Base-by-base conservation (phyloP, 64 coral and sea anemone species). In the Acropora tenuis region DNA sequence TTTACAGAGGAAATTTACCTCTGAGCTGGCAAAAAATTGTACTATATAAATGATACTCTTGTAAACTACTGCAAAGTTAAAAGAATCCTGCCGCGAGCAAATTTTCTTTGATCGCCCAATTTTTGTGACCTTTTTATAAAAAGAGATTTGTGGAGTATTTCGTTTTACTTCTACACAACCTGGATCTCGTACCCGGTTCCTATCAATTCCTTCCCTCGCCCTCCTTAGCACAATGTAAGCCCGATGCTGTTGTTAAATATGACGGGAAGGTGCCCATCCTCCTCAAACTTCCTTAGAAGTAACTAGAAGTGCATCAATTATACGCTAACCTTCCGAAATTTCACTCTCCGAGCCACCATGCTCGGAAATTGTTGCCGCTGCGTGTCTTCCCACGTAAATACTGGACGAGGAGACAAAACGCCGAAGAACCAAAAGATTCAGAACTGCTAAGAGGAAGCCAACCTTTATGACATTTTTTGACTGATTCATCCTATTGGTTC, bases 321-420 rank as follows among this genome's bases (percentile, higher is more conserved):
- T 55, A 16, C 48, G n/a, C 82, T 85, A 49, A 85, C 82, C 82
- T 84, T 84, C 81, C 47, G 82, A 71, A 17, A 50, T 18, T 20
- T 13, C 45, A 60, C 79, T 81, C 79, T 60, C 79, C 46, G 82
- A 71, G 13, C 44, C 44, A 5, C 16, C 45, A 0, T 69, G 44
- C 44, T 85, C 82, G 43, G 63, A 85, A n/a, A 71, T 48, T 46
- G 61, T 71, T 18, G 43, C 82, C 3, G 61, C 82, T 71, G 44
- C 82, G 11, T 85, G 82, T 72, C 82, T 69, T 10, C 82, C 82
- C 16, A 85, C 82, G 42, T 85, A 85, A 43, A 85, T 71, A 72
- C 82, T 85, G 43, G 82, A 85, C 18, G 61, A 46, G 8, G 46
- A 3, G 4, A 85, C 82, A 1, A 19, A 85, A 69, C 72, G 69